Percentiles rank a stretch among this genome's conserved stretches.
phyloP scores from a whole-genome alignment of 2,113 vertebrate species.

The Tupaia tana region DNA sequence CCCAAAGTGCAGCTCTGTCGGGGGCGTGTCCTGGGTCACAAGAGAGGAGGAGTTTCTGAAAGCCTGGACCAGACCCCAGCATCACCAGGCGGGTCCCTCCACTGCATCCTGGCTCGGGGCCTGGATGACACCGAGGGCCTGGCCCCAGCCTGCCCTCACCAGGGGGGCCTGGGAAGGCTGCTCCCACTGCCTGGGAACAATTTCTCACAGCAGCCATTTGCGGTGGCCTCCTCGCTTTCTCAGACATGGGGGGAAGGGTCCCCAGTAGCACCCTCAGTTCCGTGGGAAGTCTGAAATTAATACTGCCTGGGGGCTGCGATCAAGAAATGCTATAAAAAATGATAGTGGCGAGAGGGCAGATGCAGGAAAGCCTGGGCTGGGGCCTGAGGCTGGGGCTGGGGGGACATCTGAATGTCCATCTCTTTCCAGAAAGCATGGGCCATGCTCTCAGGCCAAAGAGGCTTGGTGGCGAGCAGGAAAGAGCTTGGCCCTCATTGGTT shows the following conservation, averaged over 20 bases:
- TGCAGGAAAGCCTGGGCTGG: neutral
- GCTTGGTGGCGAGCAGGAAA: neutral
- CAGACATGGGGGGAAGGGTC: neutral
- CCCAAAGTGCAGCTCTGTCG: constrained; percentile 89
- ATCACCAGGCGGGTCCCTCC: neutral
- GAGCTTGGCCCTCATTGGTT: neutral
- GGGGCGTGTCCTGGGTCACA: constrained; percentile 83
- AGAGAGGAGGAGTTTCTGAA: neutral
- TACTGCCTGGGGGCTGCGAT: neutral
- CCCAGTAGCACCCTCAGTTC: neutral
- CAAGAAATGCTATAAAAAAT: neutral
- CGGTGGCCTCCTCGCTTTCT: neutral
- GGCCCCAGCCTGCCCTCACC: neutral
- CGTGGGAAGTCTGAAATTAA: neutral
- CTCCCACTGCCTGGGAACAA: too few species aligned
- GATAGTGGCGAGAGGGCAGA: neutral
- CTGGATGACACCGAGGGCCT: neutral
- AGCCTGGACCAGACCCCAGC: neutral
- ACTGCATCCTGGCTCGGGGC: fast-evolving
- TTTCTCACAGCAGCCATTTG: neutral
- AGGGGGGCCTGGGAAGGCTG: too few species aligned
- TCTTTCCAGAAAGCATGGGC: neutral
- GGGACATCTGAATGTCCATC: neutral
- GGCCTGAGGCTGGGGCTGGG: neutral
- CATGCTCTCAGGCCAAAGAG: neutral